Base-by-base conservation (phyloP, 1,140 invertebrate genomes). In the Drosophila pectinifera region DNA sequence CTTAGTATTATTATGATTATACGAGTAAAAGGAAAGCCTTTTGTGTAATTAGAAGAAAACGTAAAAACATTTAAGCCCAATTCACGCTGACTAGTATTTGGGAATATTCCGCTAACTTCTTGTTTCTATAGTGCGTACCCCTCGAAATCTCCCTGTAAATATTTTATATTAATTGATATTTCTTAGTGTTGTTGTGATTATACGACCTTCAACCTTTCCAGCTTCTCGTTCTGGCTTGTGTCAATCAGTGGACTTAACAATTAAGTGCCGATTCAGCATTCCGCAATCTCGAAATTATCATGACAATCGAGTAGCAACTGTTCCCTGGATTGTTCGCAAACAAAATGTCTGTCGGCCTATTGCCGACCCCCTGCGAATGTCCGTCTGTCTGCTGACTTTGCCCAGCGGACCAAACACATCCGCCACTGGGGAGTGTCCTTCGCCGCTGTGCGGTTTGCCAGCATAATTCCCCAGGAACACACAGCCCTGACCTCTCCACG, bases 401-500 rank as follows among this genome's bases (percentile, higher is more conserved):
- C 11, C 13, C 63, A 24, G 20, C 55, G 65, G 46, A 22, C 54
- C 56, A 38, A 76, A 75, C 62, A 68, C 63, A 73, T 54, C 46
- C 42, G 31, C 45, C 75, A 28, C 42, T 42, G 5, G 64, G 45
- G 61, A 63, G 18, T 18, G 16, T 11, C 31, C 36, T 39, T 20
- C 39, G 28, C 22, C 11, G 18, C 20, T 39, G 26, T 57, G 42
- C 14, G 36, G 70, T 41, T 54, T 43, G 59, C 73, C 59, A 61
- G 75, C 70, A 69, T 79, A 82, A 82, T 69, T 83, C 57, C 53
- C 43, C 41, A 22, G 26, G 14, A 55, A 51, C 34, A 42, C 26
- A 28, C 38, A 42, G 59, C n/a, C 10, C 46, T 28, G 14, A 43
- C 13, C 31, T 43, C 13, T 39, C 14, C 11, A 56, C 48, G 39